Evolutionary conservation across 1,140 invertebrate species (phyloP), one percentile per base, ranked within the genome.

Genomic region (Oncopodura yosiiana): DNA sequence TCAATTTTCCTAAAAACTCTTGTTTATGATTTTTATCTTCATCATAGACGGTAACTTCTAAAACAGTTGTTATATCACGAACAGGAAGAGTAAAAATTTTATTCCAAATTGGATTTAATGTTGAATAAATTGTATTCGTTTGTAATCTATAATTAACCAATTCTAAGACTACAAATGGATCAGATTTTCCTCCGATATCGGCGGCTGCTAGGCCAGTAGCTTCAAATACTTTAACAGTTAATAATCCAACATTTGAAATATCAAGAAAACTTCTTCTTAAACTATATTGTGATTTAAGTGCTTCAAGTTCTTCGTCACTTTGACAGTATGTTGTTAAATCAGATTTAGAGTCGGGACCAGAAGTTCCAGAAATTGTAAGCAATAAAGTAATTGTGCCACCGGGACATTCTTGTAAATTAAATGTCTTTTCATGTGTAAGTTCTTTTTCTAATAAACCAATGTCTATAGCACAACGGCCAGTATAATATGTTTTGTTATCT

Each of bases 61-160:
- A 71, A 19, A 92, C 81, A 32, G 91, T 89, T 65, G 96, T 94
- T 45, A 99, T 94, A 69, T 99, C 96, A 68, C 94, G 94, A 0
- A 99, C 85, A 69, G 93, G 88, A 69, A 99, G 96, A 32, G 87
- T 94, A 69, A 99, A 99, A 61, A 96, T 89, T 74, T 98, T 97
- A 71, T 96, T 92, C 95, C 95, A 99, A 56, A 84, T 88, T 0
- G 95, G 95, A 43, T 83, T 79, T 3, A 99, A 73, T 0, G 94
- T 99, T 70, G 98, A 97, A 70, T 99, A 99, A 70, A 97, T 93
- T 1, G 95, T 99, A 70, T 98, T 93, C 0, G 95, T 99, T 72
- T 97, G 93, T 34, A 98, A 74, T 43, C 94, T 78, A 1, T 90
- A 79, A 72, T 99, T 99, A 3, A 90, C 87, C 43, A 99, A 71